Evolutionary conservation across 2,797 vertebrate species (phyloP), one percentile per base, ranked within the genome.

Genomic region (Cuniculus paca): DNA sequence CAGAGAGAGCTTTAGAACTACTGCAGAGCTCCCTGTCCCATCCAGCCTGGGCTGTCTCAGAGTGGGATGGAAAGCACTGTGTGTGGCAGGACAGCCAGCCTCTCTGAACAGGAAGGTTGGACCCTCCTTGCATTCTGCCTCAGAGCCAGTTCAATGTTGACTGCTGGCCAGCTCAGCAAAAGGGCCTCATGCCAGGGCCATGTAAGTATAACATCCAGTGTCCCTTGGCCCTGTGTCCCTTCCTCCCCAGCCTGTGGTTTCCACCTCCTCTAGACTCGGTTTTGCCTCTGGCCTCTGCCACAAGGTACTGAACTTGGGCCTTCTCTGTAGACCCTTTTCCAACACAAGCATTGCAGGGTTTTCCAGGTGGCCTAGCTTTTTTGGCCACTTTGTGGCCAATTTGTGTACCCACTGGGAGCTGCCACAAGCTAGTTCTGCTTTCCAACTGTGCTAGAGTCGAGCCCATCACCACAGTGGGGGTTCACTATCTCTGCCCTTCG

Each of bases 401-500:
- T 75, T 48, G 42, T 48, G 42, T 72, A 22, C 26, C 26, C 48
- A 20, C 31, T 50, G 48, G 26, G 48, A 78, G n/a, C 75, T 52
- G 31, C 28, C 31, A 20, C 8, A 52, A 19, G 48, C 74, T 28
- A 13, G 2, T 19, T 20, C 31, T 78, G 75, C 48, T 31, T 78
- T 50, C 75, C 75, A 50, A 24, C 24, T 45, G 19, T 75, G 26
- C 72, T 45, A 5, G 42, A 28, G 42, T 28, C 26, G 6, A 75
- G 42, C 48, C 48, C 31, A 52, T n/a, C 26, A 7, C 19, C 6
- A 1, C 2, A 2, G 1, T 26, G 7, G 56, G 19, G 16, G 3
- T 36, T 63, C 0, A 0, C 26, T 28, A 2, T 20, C 74, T 56
- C 7, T 26, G 1, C 8, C 0, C 0, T 70, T 50, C 39, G 77